phyloP scores from a whole-genome alignment of 2,888 invertebrate genomes.

The Agonopterix arenella region DNA sequence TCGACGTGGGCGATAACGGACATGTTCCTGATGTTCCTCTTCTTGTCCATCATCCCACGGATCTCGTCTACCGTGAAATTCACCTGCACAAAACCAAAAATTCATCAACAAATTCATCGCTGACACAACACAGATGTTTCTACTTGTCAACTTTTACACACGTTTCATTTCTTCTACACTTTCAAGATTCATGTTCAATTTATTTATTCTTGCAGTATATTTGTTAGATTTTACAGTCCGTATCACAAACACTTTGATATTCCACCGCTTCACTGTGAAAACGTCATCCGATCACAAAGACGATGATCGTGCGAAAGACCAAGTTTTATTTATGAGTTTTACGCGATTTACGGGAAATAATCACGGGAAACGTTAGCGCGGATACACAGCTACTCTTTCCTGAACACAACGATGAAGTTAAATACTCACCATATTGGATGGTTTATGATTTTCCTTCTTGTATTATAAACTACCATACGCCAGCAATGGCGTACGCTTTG shows the following conservation, averaged over 20 bases:
- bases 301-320: slow-evolving; percentile 33
- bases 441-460: slow-evolving; percentile 85
- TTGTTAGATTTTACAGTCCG: background rate
- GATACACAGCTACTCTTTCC: slow-evolving; percentile 39
- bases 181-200: background rate
- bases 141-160: slow-evolving; percentile 41
- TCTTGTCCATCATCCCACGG: slow-evolving; percentile 99
- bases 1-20: slow-evolving; percentile 99
- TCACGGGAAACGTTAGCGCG: slow-evolving; percentile 31
- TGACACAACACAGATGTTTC: slow-evolving; percentile 47
- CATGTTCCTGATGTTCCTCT: slow-evolving; percentile 99
- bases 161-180: slow-evolving; percentile 34
- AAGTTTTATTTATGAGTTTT: slow-evolving; percentile 26
- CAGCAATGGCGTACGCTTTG: slow-evolving; percentile 92
- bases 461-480: slow-evolving; percentile 86
- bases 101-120: slow-evolving; percentile 35
- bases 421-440: slow-evolving; percentile 89
- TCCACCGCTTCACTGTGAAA: slow-evolving; percentile 49
- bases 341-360: slow-evolving; percentile 49
- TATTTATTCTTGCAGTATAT: background rate
- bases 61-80: slow-evolving; percentile 99
- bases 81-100: slow-evolving; percentile 84
- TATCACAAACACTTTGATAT: slow-evolving; percentile 30
- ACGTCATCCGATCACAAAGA: slow-evolving; percentile 69
- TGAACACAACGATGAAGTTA: slow-evolving; percentile 39